A percentile compares a stretch with the other conserved stretches of the same genome.
Evolutionary conservation across 2,797 vertebrate species (phyloP).

Genomic region (Melanotaenia parkinsoni): DNA sequence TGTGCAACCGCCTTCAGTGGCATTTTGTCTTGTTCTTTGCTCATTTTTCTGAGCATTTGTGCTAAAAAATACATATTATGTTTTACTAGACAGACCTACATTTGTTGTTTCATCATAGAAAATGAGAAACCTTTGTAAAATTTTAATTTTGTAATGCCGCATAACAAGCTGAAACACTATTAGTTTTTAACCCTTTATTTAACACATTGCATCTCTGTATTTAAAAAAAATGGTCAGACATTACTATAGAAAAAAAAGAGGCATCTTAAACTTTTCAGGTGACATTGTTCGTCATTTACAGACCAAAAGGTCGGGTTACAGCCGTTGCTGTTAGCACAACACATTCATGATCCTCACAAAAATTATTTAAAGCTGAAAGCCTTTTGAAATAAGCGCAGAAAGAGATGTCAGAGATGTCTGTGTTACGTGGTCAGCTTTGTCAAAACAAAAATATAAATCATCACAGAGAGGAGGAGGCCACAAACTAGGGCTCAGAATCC

Average conservation of each 20-base stretch:
- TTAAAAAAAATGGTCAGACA: not conserved
- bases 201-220: not conserved
- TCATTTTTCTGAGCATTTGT: not conserved
- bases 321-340: not conserved
- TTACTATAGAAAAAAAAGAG: not conserved
- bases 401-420: not conserved
- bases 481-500: not conserved
- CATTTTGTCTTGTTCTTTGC: not conserved
- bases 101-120: not conserved
- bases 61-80: not conserved
- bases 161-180: too few relatives aligned
- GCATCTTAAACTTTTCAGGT: not conserved
- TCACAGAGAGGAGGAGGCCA: not conserved
- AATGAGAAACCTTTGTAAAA: not conserved
- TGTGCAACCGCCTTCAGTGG: not conserved
- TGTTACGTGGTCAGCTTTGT: not conserved
- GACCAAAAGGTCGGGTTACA: not conserved
- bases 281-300: not conserved
- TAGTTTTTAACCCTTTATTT: not conserved
- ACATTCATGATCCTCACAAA: conserved; percentile 28
- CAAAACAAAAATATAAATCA: not conserved
- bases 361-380: conserved; percentile 4
- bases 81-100: not conserved
- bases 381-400: conserved; percentile 1
- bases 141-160: not conserved